Percentiles rank a stretch among this genome's conserved stretches.
These are phyloP conservation scores for Tetragnatha montana DNA, from an alignment of 2,888 invertebrate species.

Conservation along the genomic window DNA sequence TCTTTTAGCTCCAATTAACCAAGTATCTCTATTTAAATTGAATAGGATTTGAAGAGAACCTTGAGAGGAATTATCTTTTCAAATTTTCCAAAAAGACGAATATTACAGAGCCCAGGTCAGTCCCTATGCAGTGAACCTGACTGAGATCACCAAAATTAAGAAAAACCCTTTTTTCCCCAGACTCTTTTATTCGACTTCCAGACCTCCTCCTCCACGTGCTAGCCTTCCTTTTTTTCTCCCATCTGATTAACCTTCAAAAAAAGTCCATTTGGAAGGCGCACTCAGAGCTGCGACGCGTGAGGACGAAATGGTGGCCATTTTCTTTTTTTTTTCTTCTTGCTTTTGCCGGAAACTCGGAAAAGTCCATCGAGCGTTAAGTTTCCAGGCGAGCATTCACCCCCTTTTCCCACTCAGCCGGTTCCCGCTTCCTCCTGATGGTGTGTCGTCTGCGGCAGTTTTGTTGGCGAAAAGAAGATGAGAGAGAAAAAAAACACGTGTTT, in stretches of 20 bases:
- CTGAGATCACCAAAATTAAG: background rate
- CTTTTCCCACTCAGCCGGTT: constrained; percentile 64
- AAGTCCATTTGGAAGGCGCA: constrained; percentile 15
- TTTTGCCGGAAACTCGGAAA: constrained; percentile 68
- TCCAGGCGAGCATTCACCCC: constrained; percentile 65
- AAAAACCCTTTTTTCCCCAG: background rate
- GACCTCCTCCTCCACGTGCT: too few relatives aligned
- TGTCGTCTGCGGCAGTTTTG: constrained; percentile 50
- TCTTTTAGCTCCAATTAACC: too few relatives aligned
- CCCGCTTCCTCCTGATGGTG: constrained; percentile 9
- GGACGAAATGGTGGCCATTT: constrained; percentile 27
- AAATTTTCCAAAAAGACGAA: too few relatives aligned
- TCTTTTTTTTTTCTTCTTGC: constrained; percentile 39
- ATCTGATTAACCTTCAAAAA: constrained; percentile 35
- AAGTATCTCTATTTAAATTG: too few relatives aligned
- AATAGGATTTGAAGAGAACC: too few relatives aligned
- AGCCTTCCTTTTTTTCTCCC: constrained; percentile 39
- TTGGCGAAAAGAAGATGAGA: constrained; percentile 36
- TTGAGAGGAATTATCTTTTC: too few relatives aligned
- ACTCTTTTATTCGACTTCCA: background rate
- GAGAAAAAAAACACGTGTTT: constrained; percentile 22
- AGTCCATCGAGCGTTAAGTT: constrained; percentile 62
- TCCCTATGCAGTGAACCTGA: too few relatives aligned
- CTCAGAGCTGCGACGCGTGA: constrained; percentile 11
- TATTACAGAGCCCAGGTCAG: too few relatives aligned